Evolutionary conservation across 2,113 vertebrate species (phyloP).

Genomic region (Grammomys surdaster): DNA sequence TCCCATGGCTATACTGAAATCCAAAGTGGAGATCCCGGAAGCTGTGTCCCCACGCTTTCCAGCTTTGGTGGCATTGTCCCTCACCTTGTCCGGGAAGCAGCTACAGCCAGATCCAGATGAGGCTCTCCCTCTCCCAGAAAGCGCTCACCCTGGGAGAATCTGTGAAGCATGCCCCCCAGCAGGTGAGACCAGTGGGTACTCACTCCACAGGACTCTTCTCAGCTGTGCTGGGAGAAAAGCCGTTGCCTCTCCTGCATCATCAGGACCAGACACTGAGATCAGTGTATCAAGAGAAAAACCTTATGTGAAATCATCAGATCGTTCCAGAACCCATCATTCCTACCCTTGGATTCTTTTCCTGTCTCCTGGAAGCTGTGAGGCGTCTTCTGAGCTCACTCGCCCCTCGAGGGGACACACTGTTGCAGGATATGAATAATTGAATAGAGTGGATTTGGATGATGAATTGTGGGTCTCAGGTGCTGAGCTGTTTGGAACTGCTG

Average conservation of each 20-base stretch:
- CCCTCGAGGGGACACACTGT: constrained; percentile 31
- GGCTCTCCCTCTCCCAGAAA: not conserved
- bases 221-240: not conserved
- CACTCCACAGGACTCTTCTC: not conserved
- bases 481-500: constrained; percentile 52
- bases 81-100: not conserved
- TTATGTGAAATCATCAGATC: not conserved
- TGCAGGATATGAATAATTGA: constrained; percentile 79
- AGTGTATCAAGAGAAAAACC: not conserved
- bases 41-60: not conserved
- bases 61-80: accelerated
- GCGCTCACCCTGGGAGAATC: not conserved
- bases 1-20: not conserved
- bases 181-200: not conserved
- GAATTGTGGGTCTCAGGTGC: constrained; percentile 76
- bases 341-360: not conserved
- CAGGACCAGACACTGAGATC: not conserved
- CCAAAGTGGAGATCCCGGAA: not conserved
- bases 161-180: too few relatives aligned
- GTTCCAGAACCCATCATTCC: not conserved
- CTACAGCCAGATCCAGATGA: too few relatives aligned
- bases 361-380: not conserved
- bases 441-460: constrained; percentile 71
- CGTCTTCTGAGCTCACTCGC: constrained; percentile 31
- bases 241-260: too few relatives aligned